Evolutionary conservation across 2,888 invertebrate genomes (phyloP).

Genomic region (Halictus ligatus): DNA sequence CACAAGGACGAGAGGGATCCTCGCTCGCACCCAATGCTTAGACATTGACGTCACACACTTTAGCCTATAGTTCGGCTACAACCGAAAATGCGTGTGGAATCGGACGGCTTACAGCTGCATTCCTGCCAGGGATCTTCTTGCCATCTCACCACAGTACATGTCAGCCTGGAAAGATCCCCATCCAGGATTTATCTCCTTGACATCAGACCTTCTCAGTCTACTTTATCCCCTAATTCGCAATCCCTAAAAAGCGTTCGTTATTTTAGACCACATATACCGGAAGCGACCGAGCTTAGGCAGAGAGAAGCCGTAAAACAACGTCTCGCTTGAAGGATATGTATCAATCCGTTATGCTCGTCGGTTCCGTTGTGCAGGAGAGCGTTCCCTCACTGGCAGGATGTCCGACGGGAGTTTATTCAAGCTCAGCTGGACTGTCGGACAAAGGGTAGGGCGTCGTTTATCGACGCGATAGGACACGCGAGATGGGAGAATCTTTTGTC

Average conservation of each 20-base stretch:
- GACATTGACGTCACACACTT: no score
- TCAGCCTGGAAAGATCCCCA: neutral
- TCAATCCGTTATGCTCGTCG: neutral
- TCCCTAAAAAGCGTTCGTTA: neutral
- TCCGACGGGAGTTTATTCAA: neutral
- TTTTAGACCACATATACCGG: neutral
- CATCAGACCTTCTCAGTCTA: neutral
- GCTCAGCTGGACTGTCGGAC: neutral
- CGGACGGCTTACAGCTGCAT: no score
- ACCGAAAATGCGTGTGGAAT: no score
- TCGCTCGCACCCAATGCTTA: no score
- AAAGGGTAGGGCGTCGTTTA: neutral
- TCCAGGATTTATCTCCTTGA: neutral
- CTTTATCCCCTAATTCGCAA: neutral
- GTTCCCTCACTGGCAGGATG: neutral
- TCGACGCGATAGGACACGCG: neutral
- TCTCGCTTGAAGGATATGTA: neutral
- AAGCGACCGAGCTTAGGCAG: neutral
- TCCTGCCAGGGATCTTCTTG: no score
- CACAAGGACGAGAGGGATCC: no score
- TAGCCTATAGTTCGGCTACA: no score
- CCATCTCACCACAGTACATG: no score
- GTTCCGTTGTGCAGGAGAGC: neutral
- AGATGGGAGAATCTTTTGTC: slow-evolving; percentile 5
- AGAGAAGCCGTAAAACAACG: neutral